Conservation (phyloP, 37 sponge, comb jelly and placozoan genomes). For the Agelas oroides region DNA sequence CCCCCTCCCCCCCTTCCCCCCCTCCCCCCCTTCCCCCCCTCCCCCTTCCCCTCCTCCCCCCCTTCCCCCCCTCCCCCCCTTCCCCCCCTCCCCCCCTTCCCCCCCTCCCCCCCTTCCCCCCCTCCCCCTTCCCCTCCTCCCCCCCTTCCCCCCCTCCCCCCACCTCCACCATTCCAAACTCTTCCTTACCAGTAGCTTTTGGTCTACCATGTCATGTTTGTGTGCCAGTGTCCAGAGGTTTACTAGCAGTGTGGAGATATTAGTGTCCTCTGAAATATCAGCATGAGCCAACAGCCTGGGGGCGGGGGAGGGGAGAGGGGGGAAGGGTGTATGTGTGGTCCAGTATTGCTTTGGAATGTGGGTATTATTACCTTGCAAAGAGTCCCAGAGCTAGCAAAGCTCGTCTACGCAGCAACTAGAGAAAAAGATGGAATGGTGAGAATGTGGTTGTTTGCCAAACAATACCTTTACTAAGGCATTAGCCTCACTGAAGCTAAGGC, state of each 20-base stretch:
- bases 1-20: no score
- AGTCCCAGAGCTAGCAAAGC: slow-evolving; percentile 51
- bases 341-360: not conserved
- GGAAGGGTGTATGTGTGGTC: no score
- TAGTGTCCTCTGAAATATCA: slow-evolving; percentile 43
- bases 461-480: no score
- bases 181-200: slow-evolving; percentile 58
- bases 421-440: no score
- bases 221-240: slow-evolving; percentile 73
- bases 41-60: not conserved
- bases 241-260: slow-evolving; percentile 30
- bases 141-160: no score
- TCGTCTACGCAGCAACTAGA: slow-evolving; percentile 27
- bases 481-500: no score
- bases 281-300: slow-evolving; percentile 44
- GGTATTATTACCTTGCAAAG: slow-evolving; percentile 39
- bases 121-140: no score
- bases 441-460: no score
- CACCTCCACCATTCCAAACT: no score
- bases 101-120: not conserved
- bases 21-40: no score
- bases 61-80: not conserved
- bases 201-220: slow-evolving; percentile 23
- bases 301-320: not conserved
- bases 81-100: not conserved